These are phyloP conservation scores for Patella pellucida DNA, from an alignment of 2,888 invertebrate species.

Conservation along the genomic window DNA sequence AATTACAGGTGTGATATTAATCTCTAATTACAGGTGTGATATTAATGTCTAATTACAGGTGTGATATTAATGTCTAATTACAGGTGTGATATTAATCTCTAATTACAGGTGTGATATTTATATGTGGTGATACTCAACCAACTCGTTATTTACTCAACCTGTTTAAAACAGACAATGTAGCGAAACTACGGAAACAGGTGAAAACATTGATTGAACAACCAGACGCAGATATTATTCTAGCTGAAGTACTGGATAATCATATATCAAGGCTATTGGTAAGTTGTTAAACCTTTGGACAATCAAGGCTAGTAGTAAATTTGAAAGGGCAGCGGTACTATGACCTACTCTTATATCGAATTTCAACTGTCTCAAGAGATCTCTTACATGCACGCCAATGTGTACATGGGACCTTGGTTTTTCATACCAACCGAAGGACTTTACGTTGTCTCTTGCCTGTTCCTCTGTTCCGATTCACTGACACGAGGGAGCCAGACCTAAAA, in stretches of 20 bases:
- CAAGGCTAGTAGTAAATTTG: neutral
- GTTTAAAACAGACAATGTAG: constrained; percentile 75
- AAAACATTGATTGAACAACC: constrained; percentile 69
- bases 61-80: no score
- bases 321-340: neutral
- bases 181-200: constrained; percentile 74
- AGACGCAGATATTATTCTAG: constrained; percentile 72
- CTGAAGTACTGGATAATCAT: constrained; percentile 77
- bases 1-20: no score
- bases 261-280: constrained; percentile 76
- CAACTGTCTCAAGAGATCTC: neutral
- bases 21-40: constrained; percentile 65
- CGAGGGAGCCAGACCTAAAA: no score
- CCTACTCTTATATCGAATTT: neutral
- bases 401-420: no score
- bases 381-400: no score
- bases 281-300: neutral
- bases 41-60: no score
- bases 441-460: no score
- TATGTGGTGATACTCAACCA: constrained; percentile 72
- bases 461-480: no score
- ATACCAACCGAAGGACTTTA: no score
- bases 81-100: neutral
- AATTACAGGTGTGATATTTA: constrained; percentile 73
- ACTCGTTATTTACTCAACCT: constrained; percentile 75